These are phyloP conservation scores for Dendrocincla tyrannina DNA, from an alignment of 2,797 vertebrate genomes.

Conservation along the genomic window DNA sequence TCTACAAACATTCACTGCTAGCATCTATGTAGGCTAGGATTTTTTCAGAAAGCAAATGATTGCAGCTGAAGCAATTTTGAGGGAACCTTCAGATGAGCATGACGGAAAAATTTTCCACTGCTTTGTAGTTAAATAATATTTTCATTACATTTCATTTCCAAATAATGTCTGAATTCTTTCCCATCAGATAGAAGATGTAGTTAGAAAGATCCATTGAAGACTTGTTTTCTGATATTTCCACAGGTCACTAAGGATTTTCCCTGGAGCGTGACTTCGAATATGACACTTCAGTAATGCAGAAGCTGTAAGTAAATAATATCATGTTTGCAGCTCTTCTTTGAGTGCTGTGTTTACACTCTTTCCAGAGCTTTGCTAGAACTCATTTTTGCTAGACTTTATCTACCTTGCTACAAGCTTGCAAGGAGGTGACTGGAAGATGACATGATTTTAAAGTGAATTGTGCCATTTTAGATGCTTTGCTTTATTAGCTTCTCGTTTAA, in stretches of 20 bases:
- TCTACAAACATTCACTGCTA: background rate
- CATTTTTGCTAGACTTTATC: background rate
- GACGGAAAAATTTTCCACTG: background rate
- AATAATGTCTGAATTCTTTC: constrained; percentile 42
- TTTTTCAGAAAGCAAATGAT: background rate
- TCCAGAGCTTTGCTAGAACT: background rate
- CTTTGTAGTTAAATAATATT: background rate
- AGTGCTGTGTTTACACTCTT: background rate
- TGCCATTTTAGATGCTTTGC: background rate
- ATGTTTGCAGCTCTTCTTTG: background rate
- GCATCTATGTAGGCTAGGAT: background rate
- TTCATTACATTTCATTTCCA: constrained; percentile 56
- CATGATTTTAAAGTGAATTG: rapidly evolving
- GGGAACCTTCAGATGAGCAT: background rate
- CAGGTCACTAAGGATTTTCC: constrained; percentile 77
- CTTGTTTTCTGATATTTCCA: constrained; percentile 52
- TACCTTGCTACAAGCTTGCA: background rate
- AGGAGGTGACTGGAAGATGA: background rate
- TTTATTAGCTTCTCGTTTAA: background rate
- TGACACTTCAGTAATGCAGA: constrained; percentile 83
- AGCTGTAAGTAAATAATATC: constrained; percentile 58
- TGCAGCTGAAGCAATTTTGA: background rate
- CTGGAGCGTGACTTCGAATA: constrained; percentile 63
- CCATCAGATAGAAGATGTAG: background rate
- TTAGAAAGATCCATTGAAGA: constrained; percentile 58